A percentile compares a stretch with the other conserved stretches of the same genome.
phyloP scores from a whole-genome alignment of 2,113 vertebrate genomes.

The Nothoprocta pentlandii region DNA sequence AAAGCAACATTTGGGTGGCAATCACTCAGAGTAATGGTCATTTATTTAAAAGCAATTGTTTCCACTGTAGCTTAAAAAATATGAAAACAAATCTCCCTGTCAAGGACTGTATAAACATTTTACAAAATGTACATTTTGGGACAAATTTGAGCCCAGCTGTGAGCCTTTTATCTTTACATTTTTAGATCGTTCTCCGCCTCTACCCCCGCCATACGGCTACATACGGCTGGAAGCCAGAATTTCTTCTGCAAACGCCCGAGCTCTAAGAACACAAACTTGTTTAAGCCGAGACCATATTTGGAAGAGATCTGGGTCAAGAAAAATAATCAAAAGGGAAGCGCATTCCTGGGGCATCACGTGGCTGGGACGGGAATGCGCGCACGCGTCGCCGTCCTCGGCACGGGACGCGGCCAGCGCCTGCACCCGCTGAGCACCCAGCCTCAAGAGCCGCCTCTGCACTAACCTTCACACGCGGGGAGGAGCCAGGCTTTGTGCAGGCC shows the following conservation, averaged over 20 bases:
- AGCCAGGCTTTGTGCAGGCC: neutral
- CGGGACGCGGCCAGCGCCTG: accelerated
- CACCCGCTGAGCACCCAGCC: accelerated
- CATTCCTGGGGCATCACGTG: constrained; percentile 68
- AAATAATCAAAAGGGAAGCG: constrained; percentile 74
- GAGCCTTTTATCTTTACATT: constrained; percentile 26
- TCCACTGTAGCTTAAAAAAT: constrained; percentile 35
- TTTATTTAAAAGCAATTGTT: constrained; percentile 66
- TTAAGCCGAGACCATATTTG: constrained; percentile 74
- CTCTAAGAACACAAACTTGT: constrained; percentile 69
- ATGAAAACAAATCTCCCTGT: constrained; percentile 43
- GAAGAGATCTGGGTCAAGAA: constrained; percentile 72
- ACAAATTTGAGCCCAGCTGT: constrained; percentile 44
- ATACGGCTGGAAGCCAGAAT: constrained; percentile 48
- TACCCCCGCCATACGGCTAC: neutral
- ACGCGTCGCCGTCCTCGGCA: neutral
- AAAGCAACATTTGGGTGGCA: constrained; percentile 45
- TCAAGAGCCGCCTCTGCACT: neutral
- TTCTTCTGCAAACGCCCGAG: constrained; percentile 50
- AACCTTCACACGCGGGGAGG: accelerated
- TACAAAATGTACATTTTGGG: constrained; percentile 56
- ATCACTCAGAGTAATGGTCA: constrained; percentile 42
- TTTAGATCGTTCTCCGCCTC: constrained; percentile 15
- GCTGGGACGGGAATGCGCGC: neutral
- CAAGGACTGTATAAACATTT: constrained; percentile 35